phyloP scores from a whole-genome alignment of 2,113 vertebrate genomes.

The Pica pica region DNA sequence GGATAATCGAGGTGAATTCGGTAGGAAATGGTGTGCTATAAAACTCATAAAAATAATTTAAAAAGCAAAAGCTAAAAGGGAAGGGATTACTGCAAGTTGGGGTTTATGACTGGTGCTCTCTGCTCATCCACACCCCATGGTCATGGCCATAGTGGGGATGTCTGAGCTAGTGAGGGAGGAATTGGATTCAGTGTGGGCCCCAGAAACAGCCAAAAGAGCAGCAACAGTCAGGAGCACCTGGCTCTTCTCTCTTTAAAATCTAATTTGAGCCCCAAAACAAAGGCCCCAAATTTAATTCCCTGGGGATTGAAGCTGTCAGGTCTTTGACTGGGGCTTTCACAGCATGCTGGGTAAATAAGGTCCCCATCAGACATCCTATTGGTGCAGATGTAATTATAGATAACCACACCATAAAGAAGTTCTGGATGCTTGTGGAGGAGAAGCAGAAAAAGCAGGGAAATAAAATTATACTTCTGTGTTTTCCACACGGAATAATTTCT shows the following conservation, averaged over 20 bases:
- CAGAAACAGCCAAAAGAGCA: background rate
- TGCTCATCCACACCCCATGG: background rate
- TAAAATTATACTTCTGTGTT: rapidly evolving
- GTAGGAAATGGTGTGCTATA: background rate
- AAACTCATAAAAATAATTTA: background rate
- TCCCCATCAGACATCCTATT: background rate
- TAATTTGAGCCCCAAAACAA: background rate
- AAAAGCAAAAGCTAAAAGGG: background rate
- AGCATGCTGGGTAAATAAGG: rapidly evolving
- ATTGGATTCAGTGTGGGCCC: too few relatives aligned
- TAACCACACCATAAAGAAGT: rapidly evolving
- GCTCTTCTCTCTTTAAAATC: background rate
- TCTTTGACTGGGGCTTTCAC: background rate
- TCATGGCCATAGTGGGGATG: rapidly evolving
- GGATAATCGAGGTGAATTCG: background rate
- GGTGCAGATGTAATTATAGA: background rate
- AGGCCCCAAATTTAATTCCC: background rate
- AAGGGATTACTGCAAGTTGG: background rate
- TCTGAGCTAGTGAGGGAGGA: background rate
- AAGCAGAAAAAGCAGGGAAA: background rate
- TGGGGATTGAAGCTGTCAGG: background rate
- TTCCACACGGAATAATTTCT: background rate
- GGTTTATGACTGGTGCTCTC: background rate
- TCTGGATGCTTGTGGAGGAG: background rate
- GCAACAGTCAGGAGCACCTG: background rate